Base-by-base conservation (phyloP, 2,888 invertebrate genomes). In the Tiphia femorata region DNA sequence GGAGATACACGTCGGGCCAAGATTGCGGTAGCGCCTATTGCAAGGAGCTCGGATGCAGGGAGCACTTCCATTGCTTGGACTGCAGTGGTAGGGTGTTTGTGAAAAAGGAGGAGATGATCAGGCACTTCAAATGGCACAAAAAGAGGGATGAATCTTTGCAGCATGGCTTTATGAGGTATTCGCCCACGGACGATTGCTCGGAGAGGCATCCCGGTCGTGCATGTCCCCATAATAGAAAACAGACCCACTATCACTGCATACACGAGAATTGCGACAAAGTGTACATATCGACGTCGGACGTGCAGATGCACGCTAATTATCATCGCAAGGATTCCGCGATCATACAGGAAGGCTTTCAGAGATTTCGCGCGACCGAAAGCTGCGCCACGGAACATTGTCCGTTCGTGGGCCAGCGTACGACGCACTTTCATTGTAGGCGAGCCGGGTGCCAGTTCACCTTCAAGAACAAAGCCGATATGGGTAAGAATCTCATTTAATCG, bases 401-500 rank as follows among this genome's bases (percentile, higher is more conserved):
- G 29, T 98, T 97, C 84, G 93, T 92, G 78, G 95, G 96, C 0
- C 97, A 97, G 84, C 87, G 96, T 72, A 98, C 97, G 49, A 98
- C 98, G 5, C 98, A 98, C 82, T 98, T 98, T 85, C 98, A 98
- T 82, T 98, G 98, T 84, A 87, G 96, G 63, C 87, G 98, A 73
- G 87, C 92, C 49, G 93, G 93, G 8, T 98, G 98, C 84, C 92
- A 92, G 69, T 97, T 93, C 80, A 98, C 97, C 0, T 98, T 98
- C 85, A 98, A 98, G 86, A 98, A 98, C 84, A 98, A 98, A 84
- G 97, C 97, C 73, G 98, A 98, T 85, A 98, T 98, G 97, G 98
- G 97, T 98, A 86, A 88, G 91, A 82, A 61, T 53, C 25, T 5
- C 25, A 6, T 25, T 33, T 33, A 8, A n/a, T n/a, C 10, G 16